Base-by-base conservation (phyloP, 2,113 vertebrate species). In the Hyperopisus bebe region DNA sequence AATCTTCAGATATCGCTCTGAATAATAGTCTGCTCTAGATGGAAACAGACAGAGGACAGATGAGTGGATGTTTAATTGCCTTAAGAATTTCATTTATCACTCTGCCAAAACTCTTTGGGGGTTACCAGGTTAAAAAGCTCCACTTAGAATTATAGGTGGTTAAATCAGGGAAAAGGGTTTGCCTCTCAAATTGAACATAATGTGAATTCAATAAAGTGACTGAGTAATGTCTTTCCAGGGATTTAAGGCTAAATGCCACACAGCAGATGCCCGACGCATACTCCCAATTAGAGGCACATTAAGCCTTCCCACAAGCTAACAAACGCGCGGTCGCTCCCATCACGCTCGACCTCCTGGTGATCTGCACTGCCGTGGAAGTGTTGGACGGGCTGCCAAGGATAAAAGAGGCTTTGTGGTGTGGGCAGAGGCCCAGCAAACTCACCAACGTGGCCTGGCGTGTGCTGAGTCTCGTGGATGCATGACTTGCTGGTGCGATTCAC, bases 1-100 rank as follows among this genome's bases (percentile, higher is more conserved):
- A 87, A 50, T 87, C 50, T 55, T 87, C 31, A 51, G n/a, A 87
- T 87, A 51, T 87, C n/a, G 2, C 6, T 55, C 50, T 84, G 13
- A 86, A 53, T 87, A 55, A 87, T 53, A 27, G 42, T 66, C 53
- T 46, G 42, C 17, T 88, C 3, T 44, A 44, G 55, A 88, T 24
- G 58, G 39, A 88, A 51, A 62, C 53, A 88, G 87, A 88, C 35
- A 66, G 31, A n/a, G 17, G 35, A 66, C 48, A 88, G 19, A 88
- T 58, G 35, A 88, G 87, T 62, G 19, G 55, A 88, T 62, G 39
- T 88, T 88, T 88, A 90, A 53, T 87, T 77, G 86, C 47, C 55
- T 90, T 90, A 90, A 90, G 89, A 90, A 90, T 87, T 87, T 42
- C 85, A 90, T 87, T 88, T 66, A 74, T 90, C 85, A 87, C 62